Base-by-base conservation (phyloP, 2,113 vertebrate species). In the Carettochelys insculpta region DNA sequence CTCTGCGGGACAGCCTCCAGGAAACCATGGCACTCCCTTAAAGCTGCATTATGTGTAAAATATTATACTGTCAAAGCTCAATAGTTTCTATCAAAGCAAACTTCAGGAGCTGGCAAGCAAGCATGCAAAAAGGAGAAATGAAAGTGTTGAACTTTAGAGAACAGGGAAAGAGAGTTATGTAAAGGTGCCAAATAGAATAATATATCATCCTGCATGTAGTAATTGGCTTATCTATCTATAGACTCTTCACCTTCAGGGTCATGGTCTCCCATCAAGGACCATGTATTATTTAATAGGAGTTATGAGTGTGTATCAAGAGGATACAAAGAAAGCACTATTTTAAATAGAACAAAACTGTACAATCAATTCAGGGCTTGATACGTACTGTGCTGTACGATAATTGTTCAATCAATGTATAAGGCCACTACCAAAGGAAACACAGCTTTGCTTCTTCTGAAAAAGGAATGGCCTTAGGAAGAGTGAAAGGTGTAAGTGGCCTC, bases 361-460 rank as follows among this genome's bases (percentile, higher is more conserved):
- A 11, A 54, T 83, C 11, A 5, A 50, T 7, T 50, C 27, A 50
- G 6, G 86, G n/a, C 45, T 85, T 41, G 76, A 34, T 50, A 81
- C 65, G 91, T 92, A 92, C 84, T 81, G 82, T n/a, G 13, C 50
- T 71, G 4, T 83, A 78, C 45, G 53, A 83, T 93, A 14, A 20
- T 5, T 13, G 27, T 95, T 88, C 86, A 77, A 45, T 93, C 81
- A 85, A 78, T 88, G 95, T 92, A 90, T 47, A 91, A 85, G 61
- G 13, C 8, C 8, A 31, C 88, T 24, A 47, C 22, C 86, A 45
- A 17, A 82, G 38, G 84, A 82, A 91, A 91, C 50, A 86, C 54
- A 73, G 43, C 85, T 89, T 91, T 83, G n/a, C 88, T 79, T 90
- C 20, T 47, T 93, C 84, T 83, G 10, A 88, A 87, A 8, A 75